Evolutionary conservation across 2,797 vertebrate species (phyloP), one percentile per base, ranked within the genome.

Genomic region (Chloroceryle inda): DNA sequence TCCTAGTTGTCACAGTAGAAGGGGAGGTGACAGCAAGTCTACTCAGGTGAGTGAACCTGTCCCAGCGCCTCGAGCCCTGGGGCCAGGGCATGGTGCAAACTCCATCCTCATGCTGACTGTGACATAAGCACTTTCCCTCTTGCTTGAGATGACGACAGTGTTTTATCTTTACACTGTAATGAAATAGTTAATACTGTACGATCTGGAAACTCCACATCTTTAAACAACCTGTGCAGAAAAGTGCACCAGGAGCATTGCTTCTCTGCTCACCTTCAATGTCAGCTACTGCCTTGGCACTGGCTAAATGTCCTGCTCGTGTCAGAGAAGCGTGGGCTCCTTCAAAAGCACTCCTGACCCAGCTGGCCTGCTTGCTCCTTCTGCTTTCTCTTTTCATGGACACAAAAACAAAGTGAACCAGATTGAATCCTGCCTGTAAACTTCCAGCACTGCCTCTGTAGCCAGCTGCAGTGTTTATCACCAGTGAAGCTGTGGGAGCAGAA

Each of bases 201-300:
- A 0, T 14, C 21, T 53, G 75, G 40, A 50, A 92, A 40, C 11
- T 58, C 49, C 21, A 11, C 0, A 0, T 38, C 42, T 44, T 38
- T 38, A 11, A 76, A 38, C 5, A 14, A 4, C 13, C 50, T 13
- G 6, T 55, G 50, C n/a, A 91, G 88, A 26, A 45, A 45, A 29
- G 12, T 20, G 6, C 59, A 12, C 4, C 0, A 5, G 7, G 15
- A 2, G 0, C 19, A 11, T 47, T 35, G 35, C 31, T 73, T 29
- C 44, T 59, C 50, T 45, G 72, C 38, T 40, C 11, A 64, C 10
- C 26, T 64, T 75, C 3, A 2, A 5, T 27, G n/a, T 42, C 83
- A 81, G 18, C 62, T 67, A 1, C 88, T 89, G 66, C 40, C 40
- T 59, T 53, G 67, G 67, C 72, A 13, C 26, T 13, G 9, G 13